A percentile compares a stretch with the other conserved stretches of the same genome.
These are phyloP conservation scores for Drosophila greeni DNA, from an alignment of 2,888 invertebrate genomes.

Conservation along the genomic window DNA sequence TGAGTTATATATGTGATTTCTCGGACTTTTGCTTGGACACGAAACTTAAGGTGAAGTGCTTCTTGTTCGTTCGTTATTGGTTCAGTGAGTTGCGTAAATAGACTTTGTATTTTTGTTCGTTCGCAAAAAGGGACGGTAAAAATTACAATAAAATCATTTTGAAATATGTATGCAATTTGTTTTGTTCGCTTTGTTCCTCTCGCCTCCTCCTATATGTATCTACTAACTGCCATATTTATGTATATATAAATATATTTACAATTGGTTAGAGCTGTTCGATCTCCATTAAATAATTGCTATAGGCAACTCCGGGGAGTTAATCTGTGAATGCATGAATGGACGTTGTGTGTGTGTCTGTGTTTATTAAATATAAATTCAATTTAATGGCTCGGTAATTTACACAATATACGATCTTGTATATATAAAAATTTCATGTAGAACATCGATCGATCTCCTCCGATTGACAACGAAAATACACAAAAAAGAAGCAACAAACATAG, in stretches of 20 bases:
- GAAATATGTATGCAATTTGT: conserved; percentile 57
- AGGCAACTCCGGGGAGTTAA: conserved; percentile 47
- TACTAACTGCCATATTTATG: conserved; percentile 33
- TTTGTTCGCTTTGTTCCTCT: conserved; percentile 22
- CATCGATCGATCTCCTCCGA: conserved; percentile 42
- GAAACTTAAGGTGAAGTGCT: conserved; percentile 60
- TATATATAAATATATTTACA: conserved; percentile 49
- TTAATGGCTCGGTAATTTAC: conserved; percentile 78
- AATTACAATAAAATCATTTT: conserved; percentile 78
- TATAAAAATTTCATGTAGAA: conserved; percentile 48
- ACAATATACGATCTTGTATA: conserved; percentile 65
- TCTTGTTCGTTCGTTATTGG: conserved; percentile 44
- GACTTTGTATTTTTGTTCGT: conserved; percentile 55
- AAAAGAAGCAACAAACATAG: conserved; percentile 45
- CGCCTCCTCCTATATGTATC: conserved; percentile 13
- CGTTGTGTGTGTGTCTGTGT: conserved; percentile 44
- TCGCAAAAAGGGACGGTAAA: conserved; percentile 78
- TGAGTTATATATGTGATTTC: conserved; percentile 31
- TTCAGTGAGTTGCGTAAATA: conserved; percentile 66
- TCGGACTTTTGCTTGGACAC: conserved; percentile 48
- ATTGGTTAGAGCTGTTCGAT: conserved; percentile 27
- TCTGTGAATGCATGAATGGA: conserved; percentile 55
- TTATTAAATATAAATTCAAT: conserved; percentile 77
- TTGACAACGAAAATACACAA: conserved; percentile 56
- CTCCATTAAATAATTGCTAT: conserved; percentile 57